A percentile compares a stretch with the other conserved stretches of the same genome.
Conservation (phyloP, 2,113 vertebrate genomes). For the Stigmatopora argus region DNA sequence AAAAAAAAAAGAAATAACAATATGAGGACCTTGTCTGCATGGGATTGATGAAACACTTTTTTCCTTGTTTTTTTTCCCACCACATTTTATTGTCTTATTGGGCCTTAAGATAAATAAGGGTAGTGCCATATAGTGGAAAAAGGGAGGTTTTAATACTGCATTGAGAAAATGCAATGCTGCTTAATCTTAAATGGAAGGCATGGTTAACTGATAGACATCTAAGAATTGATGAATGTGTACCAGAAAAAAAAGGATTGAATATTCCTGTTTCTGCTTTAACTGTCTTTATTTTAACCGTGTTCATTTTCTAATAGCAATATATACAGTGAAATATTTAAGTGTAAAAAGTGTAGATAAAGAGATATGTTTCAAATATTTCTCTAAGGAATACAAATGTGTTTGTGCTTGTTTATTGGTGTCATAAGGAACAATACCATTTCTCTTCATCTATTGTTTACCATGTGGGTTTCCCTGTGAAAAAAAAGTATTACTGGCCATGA, state of each 20-base stretch:
- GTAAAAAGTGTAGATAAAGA: constrained; percentile 73
- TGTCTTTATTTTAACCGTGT: constrained; percentile 63
- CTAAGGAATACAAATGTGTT: constrained; percentile 65
- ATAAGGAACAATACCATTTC: constrained; percentile 28
- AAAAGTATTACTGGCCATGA: constrained; percentile 38
- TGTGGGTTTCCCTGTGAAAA: constrained; percentile 42
- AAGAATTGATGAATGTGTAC: constrained; percentile 34
- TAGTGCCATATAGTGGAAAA: constrained; percentile 47
- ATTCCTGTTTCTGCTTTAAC: constrained; percentile 35
- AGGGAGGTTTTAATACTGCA: constrained; percentile 23
- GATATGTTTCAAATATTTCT: constrained; percentile 65
- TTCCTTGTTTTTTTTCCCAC: neutral
- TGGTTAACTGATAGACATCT: constrained; percentile 11
- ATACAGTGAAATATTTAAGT: constrained; percentile 47
- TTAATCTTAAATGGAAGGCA: constrained; percentile 17
- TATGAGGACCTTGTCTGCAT: constrained; percentile 2
- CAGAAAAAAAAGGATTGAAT: constrained; percentile 26
- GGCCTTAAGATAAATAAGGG: constrained; percentile 30
- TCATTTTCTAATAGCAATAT: constrained; percentile 75
- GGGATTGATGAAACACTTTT: constrained; percentile 1
- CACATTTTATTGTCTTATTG: constrained; percentile 16
- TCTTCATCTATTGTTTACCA: constrained; percentile 41
- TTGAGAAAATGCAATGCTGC: constrained; percentile 44
- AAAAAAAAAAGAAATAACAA: neutral
- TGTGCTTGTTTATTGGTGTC: constrained; percentile 64